Conservation (phyloP, 1,140 invertebrate genomes). For the Ruditapes philippinarum region DNA sequence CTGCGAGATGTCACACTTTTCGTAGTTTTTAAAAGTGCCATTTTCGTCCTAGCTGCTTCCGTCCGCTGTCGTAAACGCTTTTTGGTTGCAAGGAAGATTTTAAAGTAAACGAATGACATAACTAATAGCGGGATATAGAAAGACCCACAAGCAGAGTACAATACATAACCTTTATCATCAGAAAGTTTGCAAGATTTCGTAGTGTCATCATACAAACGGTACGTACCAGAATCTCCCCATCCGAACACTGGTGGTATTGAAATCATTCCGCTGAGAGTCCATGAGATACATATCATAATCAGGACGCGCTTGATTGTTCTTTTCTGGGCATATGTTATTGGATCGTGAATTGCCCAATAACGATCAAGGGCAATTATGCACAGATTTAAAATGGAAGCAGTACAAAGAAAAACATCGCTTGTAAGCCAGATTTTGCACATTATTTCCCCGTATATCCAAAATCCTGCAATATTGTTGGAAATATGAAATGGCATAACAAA, state of each 20-base stretch:
- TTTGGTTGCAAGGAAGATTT: constrained; percentile 77
- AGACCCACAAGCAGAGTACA: constrained; percentile 85
- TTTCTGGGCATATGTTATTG: constrained; percentile 98
- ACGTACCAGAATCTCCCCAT: constrained; percentile 88
- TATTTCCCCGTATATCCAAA: constrained; percentile 96
- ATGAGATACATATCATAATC: constrained; percentile 95
- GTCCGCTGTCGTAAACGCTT: constrained; percentile 67
- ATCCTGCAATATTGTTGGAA: constrained; percentile 93
- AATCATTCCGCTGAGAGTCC: constrained; percentile 95
- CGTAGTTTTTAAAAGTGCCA: constrained; percentile 47
- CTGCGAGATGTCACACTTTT: background rate
- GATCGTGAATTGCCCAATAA: constrained; percentile 96
- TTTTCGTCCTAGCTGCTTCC: constrained; percentile 47
- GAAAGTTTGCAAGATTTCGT: constrained; percentile 81
- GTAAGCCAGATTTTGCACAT: constrained; percentile 98
- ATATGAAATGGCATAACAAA: constrained; percentile 98
- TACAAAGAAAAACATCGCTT: constrained; percentile 97
- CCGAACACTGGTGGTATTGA: constrained; percentile 97
- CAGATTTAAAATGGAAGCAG: constrained; percentile 97
- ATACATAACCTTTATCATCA: constrained; percentile 84
- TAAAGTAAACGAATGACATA: constrained; percentile 85
- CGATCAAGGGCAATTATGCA: constrained; percentile 94
- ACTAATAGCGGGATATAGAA: constrained; percentile 87
- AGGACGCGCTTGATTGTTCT: constrained; percentile 95
- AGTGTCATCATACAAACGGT: constrained; percentile 62